These are phyloP conservation scores for Oreochromis mossambicus DNA, from an alignment of 2,797 vertebrate genomes.

Conservation along the genomic window DNA sequence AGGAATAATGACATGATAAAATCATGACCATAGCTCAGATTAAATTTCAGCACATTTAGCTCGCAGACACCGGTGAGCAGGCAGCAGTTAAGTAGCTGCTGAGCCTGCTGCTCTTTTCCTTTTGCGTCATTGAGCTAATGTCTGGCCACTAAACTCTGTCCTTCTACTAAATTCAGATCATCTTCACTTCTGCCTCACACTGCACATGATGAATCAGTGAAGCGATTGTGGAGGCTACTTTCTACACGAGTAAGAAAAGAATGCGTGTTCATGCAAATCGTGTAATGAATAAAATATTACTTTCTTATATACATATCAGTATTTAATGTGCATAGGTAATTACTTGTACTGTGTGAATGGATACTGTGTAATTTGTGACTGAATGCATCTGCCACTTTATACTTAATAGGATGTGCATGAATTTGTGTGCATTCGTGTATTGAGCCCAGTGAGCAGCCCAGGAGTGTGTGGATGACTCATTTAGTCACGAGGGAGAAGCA, in stretches of 20 bases:
- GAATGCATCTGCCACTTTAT: not conserved
- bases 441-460: not conserved
- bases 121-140: conserved; percentile 63
- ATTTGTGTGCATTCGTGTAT: conserved; percentile 1
- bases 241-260: not conserved
- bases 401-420: conserved; percentile 22
- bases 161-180: conserved; percentile 39
- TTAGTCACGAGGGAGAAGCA: conserved; percentile 29
- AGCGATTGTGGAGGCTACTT: not conserved
- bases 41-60: conserved; percentile 3
- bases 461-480: conserved; percentile 45
- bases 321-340: not conserved
- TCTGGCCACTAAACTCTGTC: conserved; percentile 20
- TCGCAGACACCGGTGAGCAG: not conserved
- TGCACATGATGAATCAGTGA: not conserved
- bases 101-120: conserved; percentile 50
- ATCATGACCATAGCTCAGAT: not conserved
- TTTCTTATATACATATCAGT: not conserved
- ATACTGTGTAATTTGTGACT: conserved; percentile 12
- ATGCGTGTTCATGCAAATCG: not conserved
- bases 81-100: conserved; percentile 29
- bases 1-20: not conserved
- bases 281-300: not conserved
- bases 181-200: conserved; percentile 4
- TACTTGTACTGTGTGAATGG: not conserved